phyloP scores from a whole-genome alignment of 1,140 invertebrate species.

The Cecropterus lyciades region DNA sequence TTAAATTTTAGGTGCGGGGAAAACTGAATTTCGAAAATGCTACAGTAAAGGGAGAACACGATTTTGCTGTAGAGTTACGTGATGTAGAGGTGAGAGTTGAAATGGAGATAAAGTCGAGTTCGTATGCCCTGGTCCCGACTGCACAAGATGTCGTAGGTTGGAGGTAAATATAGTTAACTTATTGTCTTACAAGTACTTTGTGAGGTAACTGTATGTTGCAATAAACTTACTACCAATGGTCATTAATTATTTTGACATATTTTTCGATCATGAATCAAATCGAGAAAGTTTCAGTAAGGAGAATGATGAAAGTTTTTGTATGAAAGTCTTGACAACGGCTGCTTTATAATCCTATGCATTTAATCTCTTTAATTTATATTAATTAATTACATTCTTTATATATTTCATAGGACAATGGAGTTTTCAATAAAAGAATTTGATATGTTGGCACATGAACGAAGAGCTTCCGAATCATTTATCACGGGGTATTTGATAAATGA shows the following conservation, averaged over 20 bases:
- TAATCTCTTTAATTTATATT: too few species aligned
- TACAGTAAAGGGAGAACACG: slow-evolving; percentile 28
- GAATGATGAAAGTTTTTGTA: too few species aligned
- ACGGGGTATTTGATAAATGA: slow-evolving; percentile 48
- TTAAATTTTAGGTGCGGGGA: slow-evolving; percentile 40
- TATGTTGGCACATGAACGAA: slow-evolving; percentile 22
- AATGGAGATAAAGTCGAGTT: slow-evolving; percentile 33
- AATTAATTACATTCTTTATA: too few species aligned
- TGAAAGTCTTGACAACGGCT: too few species aligned
- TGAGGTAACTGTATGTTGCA: too few species aligned
- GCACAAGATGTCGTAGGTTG: slow-evolving; percentile 42
- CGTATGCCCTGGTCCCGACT: background rate
- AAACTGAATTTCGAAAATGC: slow-evolving; percentile 40
- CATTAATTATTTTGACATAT: too few species aligned
- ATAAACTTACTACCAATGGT: too few species aligned
- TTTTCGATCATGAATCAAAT: too few species aligned
- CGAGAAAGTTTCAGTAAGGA: too few species aligned
- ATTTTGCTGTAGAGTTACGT: slow-evolving; percentile 48
- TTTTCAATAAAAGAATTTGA: slow-evolving; percentile 42
- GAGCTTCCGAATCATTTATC: slow-evolving; percentile 41
- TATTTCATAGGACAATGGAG: slow-evolving; percentile 40
- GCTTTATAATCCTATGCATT: too few species aligned
- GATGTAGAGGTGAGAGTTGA: slow-evolving; percentile 46
- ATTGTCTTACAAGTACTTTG: too few species aligned
- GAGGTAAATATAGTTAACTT: slow-evolving; percentile 49